Conservation (phyloP, 23 tunicate species). For the Trididemnum nubilum region DNA sequence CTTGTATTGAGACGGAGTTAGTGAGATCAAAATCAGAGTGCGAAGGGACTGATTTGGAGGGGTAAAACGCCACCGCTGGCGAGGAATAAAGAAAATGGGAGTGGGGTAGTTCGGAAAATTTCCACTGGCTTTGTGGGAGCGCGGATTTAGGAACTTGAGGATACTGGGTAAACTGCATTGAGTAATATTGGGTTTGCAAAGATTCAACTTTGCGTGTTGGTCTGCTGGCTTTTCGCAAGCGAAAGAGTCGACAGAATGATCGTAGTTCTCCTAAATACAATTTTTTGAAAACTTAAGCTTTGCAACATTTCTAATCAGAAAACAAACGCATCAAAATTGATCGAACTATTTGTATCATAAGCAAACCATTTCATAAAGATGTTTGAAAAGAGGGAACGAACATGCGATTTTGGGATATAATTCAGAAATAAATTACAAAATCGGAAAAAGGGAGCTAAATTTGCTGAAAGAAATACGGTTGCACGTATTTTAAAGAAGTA, state of each 20-base stretch:
- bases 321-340: no score
- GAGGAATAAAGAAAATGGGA: conserved; percentile 50
- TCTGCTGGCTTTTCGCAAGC: conserved; percentile 16
- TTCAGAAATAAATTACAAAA: no score
- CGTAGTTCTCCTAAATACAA: conserved; percentile 47
- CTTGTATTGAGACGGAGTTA: conserved; percentile 61
- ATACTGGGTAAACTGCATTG: conserved; percentile 54
- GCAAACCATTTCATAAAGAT: no score
- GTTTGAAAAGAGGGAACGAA: no score
- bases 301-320: no score
- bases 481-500: no score
- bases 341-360: no score
- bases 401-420: no score
- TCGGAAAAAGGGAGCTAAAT: no score
- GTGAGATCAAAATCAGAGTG: conserved; percentile 56
- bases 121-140: conserved; percentile 45
- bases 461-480: no score
- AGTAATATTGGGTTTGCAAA: conserved; percentile 58
- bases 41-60: conserved; percentile 66
- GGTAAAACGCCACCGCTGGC: conserved; percentile 54
- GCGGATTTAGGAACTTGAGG: conserved; percentile 36
- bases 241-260: conserved; percentile 21
- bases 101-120: conserved; percentile 37
- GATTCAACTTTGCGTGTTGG: conserved; percentile 35
- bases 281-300: no score